Evolutionary conservation across 2,113 vertebrate species (phyloP).

Genomic region (Cynoglossus semilaevis): DNA sequence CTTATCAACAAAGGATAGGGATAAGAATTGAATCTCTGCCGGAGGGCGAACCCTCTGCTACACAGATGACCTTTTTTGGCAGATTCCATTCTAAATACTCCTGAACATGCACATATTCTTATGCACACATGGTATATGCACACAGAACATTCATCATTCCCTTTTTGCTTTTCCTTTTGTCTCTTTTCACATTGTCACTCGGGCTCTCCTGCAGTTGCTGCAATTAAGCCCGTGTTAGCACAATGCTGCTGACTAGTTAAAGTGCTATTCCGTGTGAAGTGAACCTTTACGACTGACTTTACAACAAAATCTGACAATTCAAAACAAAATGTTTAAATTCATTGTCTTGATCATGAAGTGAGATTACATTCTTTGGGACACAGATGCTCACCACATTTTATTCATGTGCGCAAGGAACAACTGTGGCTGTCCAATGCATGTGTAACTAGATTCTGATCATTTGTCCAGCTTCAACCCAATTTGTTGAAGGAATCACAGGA

Average conservation of each 20-base stretch:
- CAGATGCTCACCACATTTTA: no score
- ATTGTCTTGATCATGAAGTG: no score
- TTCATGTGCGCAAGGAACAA: no score
- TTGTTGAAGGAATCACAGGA: background rate
- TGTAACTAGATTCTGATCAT: no score
- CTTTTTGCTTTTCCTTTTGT: slow-evolving; percentile 6
- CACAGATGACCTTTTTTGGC: slow-evolving; percentile 44
- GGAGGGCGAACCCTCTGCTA: slow-evolving; percentile 49
- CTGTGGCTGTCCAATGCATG: no score
- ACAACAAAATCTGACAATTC: background rate
- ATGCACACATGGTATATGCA: slow-evolving; percentile 27
- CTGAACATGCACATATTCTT: slow-evolving; percentile 35
- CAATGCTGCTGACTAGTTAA: slow-evolving; percentile 1
- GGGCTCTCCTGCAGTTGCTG: slow-evolving; percentile 16
- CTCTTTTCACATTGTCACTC: slow-evolving; percentile 1
- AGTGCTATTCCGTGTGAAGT: background rate
- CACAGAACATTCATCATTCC: slow-evolving; percentile 15
- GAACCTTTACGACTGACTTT: background rate
- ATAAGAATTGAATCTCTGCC: slow-evolving; percentile 64
- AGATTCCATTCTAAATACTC: slow-evolving; percentile 52
- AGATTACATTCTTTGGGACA: no score
- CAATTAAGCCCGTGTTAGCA: background rate
- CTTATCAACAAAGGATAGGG: slow-evolving; percentile 65
- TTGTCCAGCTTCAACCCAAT: background rate
- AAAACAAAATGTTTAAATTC: no score